Evolutionary conservation across 2,113 vertebrate genomes (phyloP).

Genomic region (Urocynchramus pylzowi): DNA sequence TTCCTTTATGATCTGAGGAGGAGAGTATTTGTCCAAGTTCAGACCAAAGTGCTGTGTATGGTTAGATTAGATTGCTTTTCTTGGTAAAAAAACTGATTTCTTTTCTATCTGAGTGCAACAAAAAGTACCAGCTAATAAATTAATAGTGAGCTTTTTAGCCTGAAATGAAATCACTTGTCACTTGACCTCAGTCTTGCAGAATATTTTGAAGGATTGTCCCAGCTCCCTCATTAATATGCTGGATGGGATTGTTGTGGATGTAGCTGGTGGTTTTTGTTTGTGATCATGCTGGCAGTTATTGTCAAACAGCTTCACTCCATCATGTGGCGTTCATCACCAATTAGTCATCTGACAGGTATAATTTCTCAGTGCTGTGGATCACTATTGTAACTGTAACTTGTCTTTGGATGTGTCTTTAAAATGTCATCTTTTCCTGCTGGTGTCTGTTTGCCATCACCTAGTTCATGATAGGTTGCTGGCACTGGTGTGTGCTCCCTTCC

Average conservation of each 20-base stretch:
- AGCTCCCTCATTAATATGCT: neutral
- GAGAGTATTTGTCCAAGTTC: neutral
- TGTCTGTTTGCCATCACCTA: slow-evolving; percentile 2
- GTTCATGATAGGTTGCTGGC: neutral
- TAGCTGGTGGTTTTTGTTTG: slow-evolving; percentile 1
- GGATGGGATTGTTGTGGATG: neutral
- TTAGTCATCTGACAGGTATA: slow-evolving; percentile 55
- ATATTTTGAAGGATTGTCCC: neutral
- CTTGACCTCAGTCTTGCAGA: neutral
- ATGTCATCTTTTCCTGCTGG: neutral
- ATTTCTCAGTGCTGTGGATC: slow-evolving; percentile 33
- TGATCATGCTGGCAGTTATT: slow-evolving; percentile 15
- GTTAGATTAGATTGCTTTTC: neutral
- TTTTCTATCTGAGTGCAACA: neutral
- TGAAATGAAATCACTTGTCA: neutral
- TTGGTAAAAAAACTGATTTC: neutral
- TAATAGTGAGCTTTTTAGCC: neutral
- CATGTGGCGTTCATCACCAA: slow-evolving; percentile 45
- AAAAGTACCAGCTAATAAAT: neutral
- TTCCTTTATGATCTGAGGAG: neutral
- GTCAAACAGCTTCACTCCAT: slow-evolving; percentile 22
- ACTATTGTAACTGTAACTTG: slow-evolving; percentile 13
- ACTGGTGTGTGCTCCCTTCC: neutral
- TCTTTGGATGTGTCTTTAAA: neutral
- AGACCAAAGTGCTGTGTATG: neutral